Base-by-base conservation (phyloP, 2,888 invertebrate genomes). In the Nymphalis urticae region DNA sequence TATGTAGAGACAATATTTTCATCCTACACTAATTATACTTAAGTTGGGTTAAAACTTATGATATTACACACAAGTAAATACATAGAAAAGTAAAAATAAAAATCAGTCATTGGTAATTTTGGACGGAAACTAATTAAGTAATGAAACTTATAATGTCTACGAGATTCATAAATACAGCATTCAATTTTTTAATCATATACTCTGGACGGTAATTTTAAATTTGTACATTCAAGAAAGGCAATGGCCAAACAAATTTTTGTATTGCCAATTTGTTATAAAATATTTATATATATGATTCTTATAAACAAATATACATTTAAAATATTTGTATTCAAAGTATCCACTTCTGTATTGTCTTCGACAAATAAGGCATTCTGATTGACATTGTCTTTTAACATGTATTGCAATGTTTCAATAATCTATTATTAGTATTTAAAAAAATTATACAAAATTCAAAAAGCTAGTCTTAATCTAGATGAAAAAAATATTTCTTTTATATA, bases 101-200 rank as follows among this genome's bases (percentile, higher is more conserved):
- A 81, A 86, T 90, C 90, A 90, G 91, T 90, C 89, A 88, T 88
- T 89, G 83, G 85, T 88, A 85, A 89, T 81, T 85, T 91, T 92
- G 92, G 92, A 92, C 92, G 92, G 92, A 92, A 86, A 89, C 87
- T 90, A 91, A 83, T 83, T 90, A 92, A 90, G 91, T 91, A 89
- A 32, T 24, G 42, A 58, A 42, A 87, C 82, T 85, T 80, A 83
- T 76, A 79, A 75, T 74, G 71, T 77, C 73, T 75, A 80, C 80
- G 85, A 88, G 82, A 86, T 86, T 88, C 82, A 73, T 79, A 79
- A 67, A 72, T 73, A 73, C 74, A 70, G 72, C 68, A 72, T 73
- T 63, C 63, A 73, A 69, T 69, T 70, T 73, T 72, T 68, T 73
- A 70, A 70, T 54, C 17, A 32, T 56, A 56, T 32, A 69, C 74